These are phyloP conservation scores for Laspeyria flexula DNA, from an alignment of 2,888 invertebrate genomes.

Conservation along the genomic window DNA sequence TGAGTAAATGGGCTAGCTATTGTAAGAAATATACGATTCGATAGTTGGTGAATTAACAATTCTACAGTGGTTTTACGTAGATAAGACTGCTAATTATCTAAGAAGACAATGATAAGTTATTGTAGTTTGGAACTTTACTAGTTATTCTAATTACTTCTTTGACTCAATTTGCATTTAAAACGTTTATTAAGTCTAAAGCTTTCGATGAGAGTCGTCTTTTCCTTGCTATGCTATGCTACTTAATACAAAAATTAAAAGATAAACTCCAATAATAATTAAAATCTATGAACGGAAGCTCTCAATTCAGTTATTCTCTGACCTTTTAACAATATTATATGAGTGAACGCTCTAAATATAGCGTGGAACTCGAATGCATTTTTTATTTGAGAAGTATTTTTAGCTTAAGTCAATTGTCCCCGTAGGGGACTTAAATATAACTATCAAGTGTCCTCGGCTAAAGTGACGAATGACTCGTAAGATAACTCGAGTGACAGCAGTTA, in stretches of 20 bases:
- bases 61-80: no score
- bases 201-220: no score
- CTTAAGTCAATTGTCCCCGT: slow-evolving; percentile 25
- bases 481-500: neutral
- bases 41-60: neutral
- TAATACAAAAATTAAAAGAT: no score
- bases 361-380: slow-evolving; percentile 8
- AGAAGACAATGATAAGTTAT: neutral
- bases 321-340: neutral
- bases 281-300: neutral
- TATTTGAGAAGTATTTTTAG: slow-evolving; percentile 19
- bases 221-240: neutral
- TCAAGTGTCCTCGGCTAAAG: neutral
- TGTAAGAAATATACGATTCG: no score
- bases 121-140: neutral
- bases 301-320: neutral
- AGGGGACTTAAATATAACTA: slow-evolving; percentile 29
- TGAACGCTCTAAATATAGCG: neutral
- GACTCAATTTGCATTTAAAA: neutral
- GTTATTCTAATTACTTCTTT: no score
- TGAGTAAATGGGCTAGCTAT: no score
- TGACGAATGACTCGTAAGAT: slow-evolving; percentile 9
- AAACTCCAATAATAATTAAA: no score
- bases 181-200: neutral
- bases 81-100: neutral